phyloP scores from a whole-genome alignment of 1,140 invertebrate genomes.

The Microplitis demolitor region DNA sequence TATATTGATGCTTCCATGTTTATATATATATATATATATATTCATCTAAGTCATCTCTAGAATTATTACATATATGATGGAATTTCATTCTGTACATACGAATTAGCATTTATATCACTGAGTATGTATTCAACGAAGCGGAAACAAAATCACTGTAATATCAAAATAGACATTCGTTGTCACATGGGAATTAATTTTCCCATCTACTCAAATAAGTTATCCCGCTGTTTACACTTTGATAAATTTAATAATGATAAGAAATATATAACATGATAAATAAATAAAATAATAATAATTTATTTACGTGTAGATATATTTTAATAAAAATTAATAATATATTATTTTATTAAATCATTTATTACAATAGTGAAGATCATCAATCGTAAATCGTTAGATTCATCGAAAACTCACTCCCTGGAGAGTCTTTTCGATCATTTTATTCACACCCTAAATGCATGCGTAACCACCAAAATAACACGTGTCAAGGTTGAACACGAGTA shows the following conservation, averaged over 20 bases:
- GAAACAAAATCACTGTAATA: slow-evolving; percentile 1
- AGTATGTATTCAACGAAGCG: not conserved
- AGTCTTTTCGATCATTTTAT: not conserved
- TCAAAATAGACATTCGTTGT: not conserved
- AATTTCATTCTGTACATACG: not conserved
- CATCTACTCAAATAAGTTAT: not conserved
- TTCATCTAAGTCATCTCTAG: too few species aligned
- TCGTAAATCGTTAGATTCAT: slow-evolving; percentile 1
- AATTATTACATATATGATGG: not conserved
- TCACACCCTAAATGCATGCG: slow-evolving; percentile 7
- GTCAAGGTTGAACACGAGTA: slow-evolving; percentile 11
- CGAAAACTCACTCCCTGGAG: slow-evolving; percentile 1
- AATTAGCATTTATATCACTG: slow-evolving; percentile 21
- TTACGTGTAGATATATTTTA: not conserved
- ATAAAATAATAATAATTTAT: not conserved
- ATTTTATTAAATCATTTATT: not conserved
- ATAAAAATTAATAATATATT: not conserved
- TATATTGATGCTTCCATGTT: too few species aligned
- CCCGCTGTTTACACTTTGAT: not conserved
- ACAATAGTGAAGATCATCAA: not conserved
- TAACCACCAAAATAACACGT: slow-evolving; percentile 22
- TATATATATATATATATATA: too few species aligned
- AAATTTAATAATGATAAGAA: too few species aligned
- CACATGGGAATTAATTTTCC: not conserved
- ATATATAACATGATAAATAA: too few species aligned